phyloP scores from a whole-genome alignment of 1,140 invertebrate genomes.

The Drosophila lacteicornis region DNA sequence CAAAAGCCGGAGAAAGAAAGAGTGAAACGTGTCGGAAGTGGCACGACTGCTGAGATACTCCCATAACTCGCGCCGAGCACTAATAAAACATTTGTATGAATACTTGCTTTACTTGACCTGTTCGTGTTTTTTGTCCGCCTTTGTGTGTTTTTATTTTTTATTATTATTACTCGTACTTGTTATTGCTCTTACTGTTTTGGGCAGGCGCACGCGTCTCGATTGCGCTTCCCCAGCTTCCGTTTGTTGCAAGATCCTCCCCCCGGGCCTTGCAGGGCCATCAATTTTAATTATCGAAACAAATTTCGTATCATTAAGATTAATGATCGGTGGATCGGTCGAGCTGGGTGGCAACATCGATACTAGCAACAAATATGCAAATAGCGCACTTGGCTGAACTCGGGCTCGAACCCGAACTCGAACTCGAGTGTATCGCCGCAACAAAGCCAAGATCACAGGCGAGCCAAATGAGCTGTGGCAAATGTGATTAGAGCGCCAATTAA shows the following conservation, averaged over 20 bases:
- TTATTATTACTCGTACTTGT: constrained; percentile 1
- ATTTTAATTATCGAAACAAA: constrained; percentile 82
- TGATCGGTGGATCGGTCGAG: constrained; percentile 55
- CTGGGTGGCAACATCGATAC: constrained; percentile 62
- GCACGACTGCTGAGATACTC: constrained; percentile 66
- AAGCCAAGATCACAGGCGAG: constrained; percentile 34
- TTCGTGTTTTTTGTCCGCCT: constrained; percentile 40
- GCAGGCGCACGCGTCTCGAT: constrained; percentile 28
- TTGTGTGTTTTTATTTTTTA: constrained; percentile 1
- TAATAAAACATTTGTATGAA: constrained; percentile 59
- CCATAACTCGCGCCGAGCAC: constrained; percentile 58
- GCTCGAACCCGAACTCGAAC: constrained; percentile 61
- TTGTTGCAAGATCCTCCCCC: constrained; percentile 66
- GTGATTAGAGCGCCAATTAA: constrained; percentile 75
- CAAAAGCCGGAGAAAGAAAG: constrained; percentile 22
- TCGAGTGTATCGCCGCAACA: constrained; percentile 61
- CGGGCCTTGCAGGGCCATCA: constrained; percentile 47
- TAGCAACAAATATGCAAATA: constrained; percentile 47
- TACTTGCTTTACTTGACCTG: constrained; percentile 59
- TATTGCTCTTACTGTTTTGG: constrained; percentile 6
- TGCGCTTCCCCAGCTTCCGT: constrained; percentile 63
- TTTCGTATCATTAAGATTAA: constrained; percentile 83
- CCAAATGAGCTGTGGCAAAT: constrained; percentile 75
- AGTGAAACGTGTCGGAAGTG: constrained; percentile 74
- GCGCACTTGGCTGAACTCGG: constrained; percentile 43